Percentiles rank a stretch among this genome's conserved stretches.
These are phyloP conservation scores for Periphyllus acericola DNA, from an alignment of 2,888 invertebrate species.

Conservation along the genomic window DNA sequence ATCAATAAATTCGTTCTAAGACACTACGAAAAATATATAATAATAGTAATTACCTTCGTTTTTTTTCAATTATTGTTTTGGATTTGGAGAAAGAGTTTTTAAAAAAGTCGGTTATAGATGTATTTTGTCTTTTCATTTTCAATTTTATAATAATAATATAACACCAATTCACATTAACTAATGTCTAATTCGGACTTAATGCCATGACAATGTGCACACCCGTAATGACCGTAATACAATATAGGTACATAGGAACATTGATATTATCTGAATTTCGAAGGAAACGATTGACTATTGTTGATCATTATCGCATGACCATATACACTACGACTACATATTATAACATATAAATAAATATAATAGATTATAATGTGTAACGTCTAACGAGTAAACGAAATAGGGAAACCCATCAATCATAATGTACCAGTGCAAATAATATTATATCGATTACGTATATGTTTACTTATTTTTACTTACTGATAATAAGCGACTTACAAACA, in stretches of 20 bases:
- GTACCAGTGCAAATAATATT: conserved; percentile 1
- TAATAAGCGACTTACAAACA: not conserved
- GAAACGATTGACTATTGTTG: too few relatives aligned
- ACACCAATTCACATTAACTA: not conserved
- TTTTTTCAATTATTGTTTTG: too few relatives aligned
- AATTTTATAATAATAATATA: not conserved
- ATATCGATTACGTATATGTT: conserved; percentile 1
- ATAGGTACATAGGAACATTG: not conserved
- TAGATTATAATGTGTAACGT: not conserved
- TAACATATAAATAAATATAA: conserved; percentile 1
- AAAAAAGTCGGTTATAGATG: not conserved
- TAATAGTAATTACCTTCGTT: too few relatives aligned
- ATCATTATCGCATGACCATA: not conserved
- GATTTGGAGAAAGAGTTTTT: not conserved
- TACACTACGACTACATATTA: not conserved
- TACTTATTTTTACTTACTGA: not conserved
- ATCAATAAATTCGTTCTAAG: too few relatives aligned
- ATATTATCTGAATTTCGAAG: too few relatives aligned
- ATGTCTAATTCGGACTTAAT: not conserved
- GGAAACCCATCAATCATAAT: not conserved
- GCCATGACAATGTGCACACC: not conserved
- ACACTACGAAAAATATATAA: too few relatives aligned
- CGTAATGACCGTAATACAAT: not conserved
- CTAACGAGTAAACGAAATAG: not conserved
- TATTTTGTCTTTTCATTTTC: not conserved